Conservation (phyloP, 2,888 invertebrate genomes). For the Zygogramma bicolorata region DNA sequence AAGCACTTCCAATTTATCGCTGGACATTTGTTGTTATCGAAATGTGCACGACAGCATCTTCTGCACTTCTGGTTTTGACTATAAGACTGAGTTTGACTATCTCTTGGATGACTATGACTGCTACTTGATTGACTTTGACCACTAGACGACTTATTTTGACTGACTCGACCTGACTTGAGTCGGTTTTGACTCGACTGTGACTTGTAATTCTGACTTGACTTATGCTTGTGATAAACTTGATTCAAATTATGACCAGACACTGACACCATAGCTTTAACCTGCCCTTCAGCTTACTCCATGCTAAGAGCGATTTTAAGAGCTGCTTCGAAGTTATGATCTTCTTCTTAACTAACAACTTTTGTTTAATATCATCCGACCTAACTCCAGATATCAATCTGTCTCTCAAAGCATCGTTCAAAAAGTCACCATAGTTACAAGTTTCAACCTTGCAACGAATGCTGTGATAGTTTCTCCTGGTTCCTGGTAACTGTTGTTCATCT, state of each 20-base stretch:
- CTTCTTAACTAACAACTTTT: constrained; percentile 40
- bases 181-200: background rate
- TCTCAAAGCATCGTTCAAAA: constrained; percentile 44
- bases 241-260: background rate
- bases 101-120: background rate
- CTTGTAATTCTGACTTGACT: background rate
- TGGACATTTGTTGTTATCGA: too few relatives aligned
- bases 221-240: background rate
- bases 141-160: background rate
- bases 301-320: background rate
- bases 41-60: too few relatives aligned
- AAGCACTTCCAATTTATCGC: too few relatives aligned
- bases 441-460: constrained; percentile 45
- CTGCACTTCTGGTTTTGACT: background rate
- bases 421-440: constrained; percentile 44
- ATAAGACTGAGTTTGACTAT: background rate
- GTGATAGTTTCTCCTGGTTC: constrained; percentile 28
- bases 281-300: constrained; percentile 31
- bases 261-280: constrained; percentile 23
- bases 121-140: background rate
- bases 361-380: constrained; percentile 33
- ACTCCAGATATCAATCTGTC: constrained; percentile 46
- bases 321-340: constrained; percentile 22
- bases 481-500: constrained; percentile 47
- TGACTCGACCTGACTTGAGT: background rate